Evolutionary conservation across 1,140 invertebrate genomes (phyloP).

Genomic region (Anastatus disparis): DNA sequence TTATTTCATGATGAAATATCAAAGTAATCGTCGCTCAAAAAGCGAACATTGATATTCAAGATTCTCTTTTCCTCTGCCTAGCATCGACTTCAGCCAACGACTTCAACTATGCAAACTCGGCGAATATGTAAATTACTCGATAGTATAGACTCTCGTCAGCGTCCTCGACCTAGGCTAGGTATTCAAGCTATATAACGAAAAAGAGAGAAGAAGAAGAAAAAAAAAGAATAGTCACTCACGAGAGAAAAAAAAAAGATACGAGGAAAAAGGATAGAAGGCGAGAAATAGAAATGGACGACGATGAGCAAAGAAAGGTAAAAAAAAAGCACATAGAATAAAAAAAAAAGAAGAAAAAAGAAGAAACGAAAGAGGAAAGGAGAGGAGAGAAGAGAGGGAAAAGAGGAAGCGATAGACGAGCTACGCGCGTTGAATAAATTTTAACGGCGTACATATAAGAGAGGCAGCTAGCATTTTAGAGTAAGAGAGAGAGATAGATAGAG

Average conservation of each 20-base stretch:
- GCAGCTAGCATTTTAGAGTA: too few species aligned
- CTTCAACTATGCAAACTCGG: background rate
- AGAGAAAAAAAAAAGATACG: conserved; percentile 1
- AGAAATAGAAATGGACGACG: conserved; percentile 17
- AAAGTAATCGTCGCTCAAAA: background rate
- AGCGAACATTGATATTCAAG: background rate
- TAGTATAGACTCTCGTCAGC: conserved; percentile 3
- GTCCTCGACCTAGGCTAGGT: conserved; percentile 13
- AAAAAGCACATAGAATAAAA: background rate
- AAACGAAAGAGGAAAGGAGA: background rate
- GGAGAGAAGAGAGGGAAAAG: too few species aligned
- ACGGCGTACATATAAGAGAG: too few species aligned
- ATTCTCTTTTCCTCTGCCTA: background rate
- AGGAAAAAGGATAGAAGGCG: background rate
- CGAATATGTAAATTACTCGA: background rate
- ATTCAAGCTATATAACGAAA: too few species aligned
- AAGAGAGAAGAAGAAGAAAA: too few species aligned
- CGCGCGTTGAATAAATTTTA: conserved; percentile 22
- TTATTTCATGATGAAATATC: conserved; percentile 9
- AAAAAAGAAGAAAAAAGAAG: background rate
- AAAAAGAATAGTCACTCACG: background rate
- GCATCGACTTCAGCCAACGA: background rate
- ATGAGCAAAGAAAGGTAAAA: too few species aligned
- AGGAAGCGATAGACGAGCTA: background rate
- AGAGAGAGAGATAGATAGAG: too few species aligned